phyloP scores from a whole-genome alignment of 2,113 vertebrate species.

The Misgurnus mizolepis region DNA sequence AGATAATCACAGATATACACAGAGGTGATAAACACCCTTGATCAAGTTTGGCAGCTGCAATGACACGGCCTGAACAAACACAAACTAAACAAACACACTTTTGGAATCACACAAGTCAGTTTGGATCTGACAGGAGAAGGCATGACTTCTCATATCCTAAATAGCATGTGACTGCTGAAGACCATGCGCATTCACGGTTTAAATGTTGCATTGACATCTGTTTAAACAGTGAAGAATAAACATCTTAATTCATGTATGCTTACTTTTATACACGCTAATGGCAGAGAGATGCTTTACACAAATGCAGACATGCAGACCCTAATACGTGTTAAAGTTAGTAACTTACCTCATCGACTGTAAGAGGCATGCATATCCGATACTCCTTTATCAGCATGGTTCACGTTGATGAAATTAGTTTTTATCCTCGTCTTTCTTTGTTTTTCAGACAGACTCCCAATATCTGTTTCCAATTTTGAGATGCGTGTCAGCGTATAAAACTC shows the following conservation, averaged over 20 bases:
- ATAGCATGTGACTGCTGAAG: background rate
- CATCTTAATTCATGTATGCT: background rate
- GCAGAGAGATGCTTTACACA: background rate
- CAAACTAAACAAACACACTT: background rate
- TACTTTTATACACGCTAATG: background rate
- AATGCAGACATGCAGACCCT: constrained; percentile 18
- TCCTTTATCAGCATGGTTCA: constrained; percentile 88
- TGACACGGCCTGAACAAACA: background rate
- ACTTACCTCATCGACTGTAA: constrained; percentile 91
- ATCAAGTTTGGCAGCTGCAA: background rate
- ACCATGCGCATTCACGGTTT: background rate
- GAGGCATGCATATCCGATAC: constrained; percentile 92
- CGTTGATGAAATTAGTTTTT: background rate
- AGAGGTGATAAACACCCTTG: background rate
- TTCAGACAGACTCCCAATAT: background rate
- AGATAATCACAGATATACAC: constrained; percentile 12
- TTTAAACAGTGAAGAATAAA: constrained; percentile 11
- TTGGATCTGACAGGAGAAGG: background rate
- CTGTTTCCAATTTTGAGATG: constrained; percentile 15
- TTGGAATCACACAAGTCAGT: background rate
- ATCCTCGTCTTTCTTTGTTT: constrained; percentile 32
- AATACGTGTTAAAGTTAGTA: constrained; percentile 35
- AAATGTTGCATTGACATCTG: background rate
- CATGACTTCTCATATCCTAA: background rate
- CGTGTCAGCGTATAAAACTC: constrained; percentile 4